A percentile compares a stretch with the other conserved stretches of the same genome.
Evolutionary conservation across 2,797 vertebrate genomes (phyloP).

Genomic region (Myotis findleyi): DNA sequence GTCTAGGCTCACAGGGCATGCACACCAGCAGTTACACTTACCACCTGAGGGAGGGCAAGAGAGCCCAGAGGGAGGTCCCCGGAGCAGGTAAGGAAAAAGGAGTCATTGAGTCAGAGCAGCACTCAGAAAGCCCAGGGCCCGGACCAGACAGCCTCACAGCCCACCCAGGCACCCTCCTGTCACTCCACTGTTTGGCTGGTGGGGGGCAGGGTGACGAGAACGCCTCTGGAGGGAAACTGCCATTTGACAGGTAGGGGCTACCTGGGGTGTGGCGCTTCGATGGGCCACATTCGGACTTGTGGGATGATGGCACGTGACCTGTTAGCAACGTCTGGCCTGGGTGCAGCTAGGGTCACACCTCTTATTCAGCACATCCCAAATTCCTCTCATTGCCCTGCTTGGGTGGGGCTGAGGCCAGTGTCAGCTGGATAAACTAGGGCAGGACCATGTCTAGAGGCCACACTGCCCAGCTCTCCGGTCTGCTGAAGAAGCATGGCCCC

Average conservation of each 20-base stretch:
- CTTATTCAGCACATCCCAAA: neutral
- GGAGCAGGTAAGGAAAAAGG: slow-evolving; percentile 85
- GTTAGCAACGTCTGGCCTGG: neutral
- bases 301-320: fast-evolving
- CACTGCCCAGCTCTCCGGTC: neutral
- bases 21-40: slow-evolving; percentile 87
- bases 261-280: neutral
- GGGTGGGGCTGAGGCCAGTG: neutral
- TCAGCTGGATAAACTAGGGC: neutral
- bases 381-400: neutral
- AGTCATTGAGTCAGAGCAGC: slow-evolving; percentile 74
- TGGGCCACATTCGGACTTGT: neutral
- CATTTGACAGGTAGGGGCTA: neutral
- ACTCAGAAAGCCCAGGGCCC: neutral
- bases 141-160: neutral
- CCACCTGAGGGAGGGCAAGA: slow-evolving; percentile 88
- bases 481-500: neutral
- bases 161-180: neutral
- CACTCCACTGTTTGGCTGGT: neutral
- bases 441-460: slow-evolving; percentile 6
- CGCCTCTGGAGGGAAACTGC: neutral
- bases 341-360: neutral
- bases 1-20: slow-evolving; percentile 76
- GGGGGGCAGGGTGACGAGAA: fast-evolving
- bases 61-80: slow-evolving; percentile 85